phyloP scores from a whole-genome alignment of 2,113 vertebrate genomes.

The Nematolebias whitei region DNA sequence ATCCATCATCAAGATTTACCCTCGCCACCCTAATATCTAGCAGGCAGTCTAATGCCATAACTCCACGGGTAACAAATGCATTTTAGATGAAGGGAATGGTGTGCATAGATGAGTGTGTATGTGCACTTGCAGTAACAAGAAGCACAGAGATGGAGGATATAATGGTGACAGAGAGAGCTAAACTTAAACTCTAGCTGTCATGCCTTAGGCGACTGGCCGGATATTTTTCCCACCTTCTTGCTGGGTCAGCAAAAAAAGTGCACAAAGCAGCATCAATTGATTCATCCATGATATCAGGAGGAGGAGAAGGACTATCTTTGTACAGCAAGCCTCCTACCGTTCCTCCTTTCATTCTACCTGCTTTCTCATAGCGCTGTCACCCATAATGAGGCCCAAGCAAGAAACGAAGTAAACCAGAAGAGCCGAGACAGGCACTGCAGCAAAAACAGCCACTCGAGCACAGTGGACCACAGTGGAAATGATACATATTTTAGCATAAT shows the following conservation, averaged over 20 bases:
- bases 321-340: conserved; percentile 31
- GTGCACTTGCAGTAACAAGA: conserved; percentile 29
- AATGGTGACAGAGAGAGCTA: conserved; percentile 68
- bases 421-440: conserved; percentile 43
- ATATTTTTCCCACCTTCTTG: conserved; percentile 22
- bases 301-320: conserved; percentile 49
- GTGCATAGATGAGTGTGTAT: conserved; percentile 14
- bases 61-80: conserved; percentile 64
- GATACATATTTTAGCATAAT: conserved; percentile 80
- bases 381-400: conserved; percentile 73
- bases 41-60: conserved; percentile 71
- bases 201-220: conserved; percentile 62
- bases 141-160: conserved; percentile 32
- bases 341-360: conserved; percentile 61
- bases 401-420: conserved; percentile 46
- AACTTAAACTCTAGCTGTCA: conserved; percentile 63
- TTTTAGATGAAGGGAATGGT: conserved; percentile 38
- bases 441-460: conserved; percentile 52
- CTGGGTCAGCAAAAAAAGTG: conserved; percentile 78
- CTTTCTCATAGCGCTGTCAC: conserved; percentile 64
- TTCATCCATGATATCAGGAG: conserved; percentile 76
- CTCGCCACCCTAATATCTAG: conserved; percentile 65
- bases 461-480: conserved; percentile 58
- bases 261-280: conserved; percentile 74
- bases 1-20: conserved; percentile 74